A percentile compares a stretch with the other conserved stretches of the same genome.
Conservation (phyloP, 2,797 vertebrate species). For the Mycteria americana region DNA sequence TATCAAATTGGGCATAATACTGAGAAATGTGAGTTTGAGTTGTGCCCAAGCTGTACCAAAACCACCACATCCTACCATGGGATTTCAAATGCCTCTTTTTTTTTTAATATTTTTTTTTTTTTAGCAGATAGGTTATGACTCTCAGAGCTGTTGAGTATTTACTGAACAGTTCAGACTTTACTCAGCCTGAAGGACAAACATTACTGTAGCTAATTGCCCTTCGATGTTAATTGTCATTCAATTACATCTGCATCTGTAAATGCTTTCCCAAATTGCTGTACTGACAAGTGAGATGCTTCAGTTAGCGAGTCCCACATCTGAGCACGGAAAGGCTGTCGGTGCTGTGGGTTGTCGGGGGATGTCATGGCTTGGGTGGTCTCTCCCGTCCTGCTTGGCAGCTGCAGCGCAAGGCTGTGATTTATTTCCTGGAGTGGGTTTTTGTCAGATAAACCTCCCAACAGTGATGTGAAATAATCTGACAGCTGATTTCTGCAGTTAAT, state of each 20-base stretch:
- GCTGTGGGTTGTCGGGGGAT: not conserved
- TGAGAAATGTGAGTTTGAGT: not conserved
- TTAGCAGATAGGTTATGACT: not conserved
- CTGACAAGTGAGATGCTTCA: slow-evolving; percentile 36
- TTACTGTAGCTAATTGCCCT: slow-evolving; percentile 3
- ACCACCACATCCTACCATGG: not conserved
- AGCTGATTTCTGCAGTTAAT: slow-evolving; percentile 11
- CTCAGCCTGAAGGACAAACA: not conserved
- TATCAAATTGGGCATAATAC: not conserved
- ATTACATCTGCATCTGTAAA: not conserved
- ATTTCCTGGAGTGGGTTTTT: not conserved
- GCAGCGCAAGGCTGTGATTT: slow-evolving; percentile 8
- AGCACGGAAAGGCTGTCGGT: not conserved
- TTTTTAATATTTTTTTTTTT: not conserved
- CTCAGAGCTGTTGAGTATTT: not conserved
- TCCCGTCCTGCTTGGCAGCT: slow-evolving; percentile 16
- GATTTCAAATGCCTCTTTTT: not conserved
- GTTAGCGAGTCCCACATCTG: not conserved
- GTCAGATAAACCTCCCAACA: slow-evolving; percentile 13
- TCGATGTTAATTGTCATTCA: not conserved
- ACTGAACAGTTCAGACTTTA: not conserved
- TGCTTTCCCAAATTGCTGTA: not conserved
- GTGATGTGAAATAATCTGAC: not conserved
- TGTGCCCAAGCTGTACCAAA: not conserved
- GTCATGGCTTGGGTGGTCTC: slow-evolving; percentile 62